These are phyloP conservation scores for Haliclystus octoradiatus DNA, from an alignment of 30 jellyfish, hydroid and myxozoan genomes.

Conservation along the genomic window DNA sequence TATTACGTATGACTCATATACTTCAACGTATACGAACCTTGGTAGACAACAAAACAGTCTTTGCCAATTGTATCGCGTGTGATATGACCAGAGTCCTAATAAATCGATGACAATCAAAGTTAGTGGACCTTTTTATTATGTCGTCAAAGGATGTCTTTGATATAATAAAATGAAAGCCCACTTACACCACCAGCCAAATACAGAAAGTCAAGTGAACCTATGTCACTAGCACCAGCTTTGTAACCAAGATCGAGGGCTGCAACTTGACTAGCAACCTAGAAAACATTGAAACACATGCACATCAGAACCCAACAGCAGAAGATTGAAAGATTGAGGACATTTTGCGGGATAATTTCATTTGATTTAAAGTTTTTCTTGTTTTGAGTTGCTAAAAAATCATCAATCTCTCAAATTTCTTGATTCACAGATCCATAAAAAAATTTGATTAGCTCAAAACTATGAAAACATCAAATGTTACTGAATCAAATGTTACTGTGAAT, in stretches of 20 bases:
- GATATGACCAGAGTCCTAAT: conserved; percentile 65
- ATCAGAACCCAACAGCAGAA: too few relatives aligned
- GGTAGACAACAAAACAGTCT: conserved; percentile 85
- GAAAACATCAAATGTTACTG: too few relatives aligned
- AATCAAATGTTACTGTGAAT: too few relatives aligned
- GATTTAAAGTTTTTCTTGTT: too few relatives aligned
- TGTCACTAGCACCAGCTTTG: conserved; percentile 53
- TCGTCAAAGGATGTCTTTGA: background rate
- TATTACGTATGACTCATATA: too few relatives aligned
- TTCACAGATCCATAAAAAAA: too few relatives aligned
- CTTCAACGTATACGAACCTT: conserved; percentile 53
- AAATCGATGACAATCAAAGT: background rate
- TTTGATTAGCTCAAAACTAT: too few relatives aligned
- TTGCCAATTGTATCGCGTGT: conserved; percentile 58
- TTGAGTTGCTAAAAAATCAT: too few relatives aligned
- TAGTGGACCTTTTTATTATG: background rate
- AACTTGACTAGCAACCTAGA: conserved; percentile 92
- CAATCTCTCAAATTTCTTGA: too few relatives aligned
- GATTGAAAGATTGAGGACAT: too few relatives aligned
- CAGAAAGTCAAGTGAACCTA: conserved; percentile 58
- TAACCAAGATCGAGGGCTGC: conserved; percentile 96
- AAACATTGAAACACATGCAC: too few relatives aligned
- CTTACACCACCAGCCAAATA: conserved; percentile 80
- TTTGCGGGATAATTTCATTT: too few relatives aligned
- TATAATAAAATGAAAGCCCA: background rate